Conservation (phyloP, 2,888 invertebrate species). For the Meiosimyza platycephala region DNA sequence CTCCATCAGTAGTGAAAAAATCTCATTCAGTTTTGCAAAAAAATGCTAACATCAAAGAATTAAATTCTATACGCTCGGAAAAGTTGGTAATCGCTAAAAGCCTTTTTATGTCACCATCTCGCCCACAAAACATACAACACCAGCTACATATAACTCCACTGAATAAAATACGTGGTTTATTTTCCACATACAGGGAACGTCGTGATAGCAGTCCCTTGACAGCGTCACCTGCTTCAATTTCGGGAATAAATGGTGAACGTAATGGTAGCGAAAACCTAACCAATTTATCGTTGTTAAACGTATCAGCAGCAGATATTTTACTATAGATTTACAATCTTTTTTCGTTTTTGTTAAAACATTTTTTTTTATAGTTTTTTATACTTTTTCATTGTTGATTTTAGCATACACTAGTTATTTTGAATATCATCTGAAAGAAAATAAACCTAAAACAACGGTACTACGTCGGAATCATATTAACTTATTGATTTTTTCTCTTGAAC, state of each 20-base stretch:
- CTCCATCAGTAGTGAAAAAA: slow-evolving; percentile 56
- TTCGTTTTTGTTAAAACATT: background rate
- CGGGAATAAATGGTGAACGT: slow-evolving; percentile 26
- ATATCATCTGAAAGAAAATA: slow-evolving; percentile 9
- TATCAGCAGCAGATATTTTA: slow-evolving; percentile 28
- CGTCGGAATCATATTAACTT: no score
- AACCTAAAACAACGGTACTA: no score
- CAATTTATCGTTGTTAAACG: slow-evolving; percentile 35
- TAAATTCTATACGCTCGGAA: background rate
- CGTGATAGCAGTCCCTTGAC: slow-evolving; percentile 40
- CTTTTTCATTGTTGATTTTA: background rate
- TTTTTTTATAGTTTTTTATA: slow-evolving; percentile 3
- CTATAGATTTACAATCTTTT: background rate
- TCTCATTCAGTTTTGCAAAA: slow-evolving; percentile 47
- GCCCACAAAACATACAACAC: slow-evolving; percentile 22
- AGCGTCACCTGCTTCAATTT: slow-evolving; percentile 33
- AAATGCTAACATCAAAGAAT: slow-evolving; percentile 33
- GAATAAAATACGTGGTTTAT: slow-evolving; percentile 53
- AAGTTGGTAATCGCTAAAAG: slow-evolving; percentile 42
- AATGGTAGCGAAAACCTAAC: slow-evolving; percentile 26
- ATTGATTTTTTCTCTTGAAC: background rate
- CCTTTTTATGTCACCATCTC: slow-evolving; percentile 44
- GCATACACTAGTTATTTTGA: slow-evolving; percentile 2
- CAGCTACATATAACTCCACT: slow-evolving; percentile 47
- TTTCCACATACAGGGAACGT: slow-evolving; percentile 52